phyloP scores from a whole-genome alignment of 2,113 vertebrate species.

The Percina caprodes region DNA sequence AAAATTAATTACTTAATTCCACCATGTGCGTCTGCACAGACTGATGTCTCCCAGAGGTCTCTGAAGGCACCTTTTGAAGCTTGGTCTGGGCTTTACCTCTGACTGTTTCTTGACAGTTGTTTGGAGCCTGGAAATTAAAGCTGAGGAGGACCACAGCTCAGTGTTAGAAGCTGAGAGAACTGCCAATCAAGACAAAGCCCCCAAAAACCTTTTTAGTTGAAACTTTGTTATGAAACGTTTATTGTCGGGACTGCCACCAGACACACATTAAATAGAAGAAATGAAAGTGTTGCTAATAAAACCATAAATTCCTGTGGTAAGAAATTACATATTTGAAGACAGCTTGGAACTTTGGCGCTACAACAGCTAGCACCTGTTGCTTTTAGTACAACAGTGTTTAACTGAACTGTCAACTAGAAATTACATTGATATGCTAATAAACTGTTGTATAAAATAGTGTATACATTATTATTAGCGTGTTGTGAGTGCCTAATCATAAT shows the following conservation, averaged over 20 bases:
- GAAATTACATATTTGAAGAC: neutral
- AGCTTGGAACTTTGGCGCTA: neutral
- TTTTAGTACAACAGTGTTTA: neutral
- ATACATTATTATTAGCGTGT: too few relatives aligned
- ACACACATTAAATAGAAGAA: slow-evolving; percentile 15
- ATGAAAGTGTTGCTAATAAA: slow-evolving; percentile 13
- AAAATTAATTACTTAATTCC: slow-evolving; percentile 43
- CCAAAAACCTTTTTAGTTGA: neutral
- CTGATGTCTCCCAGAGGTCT: neutral
- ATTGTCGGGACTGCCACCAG: neutral
- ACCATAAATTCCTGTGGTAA: slow-evolving; percentile 10
- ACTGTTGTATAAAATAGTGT: too few relatives aligned
- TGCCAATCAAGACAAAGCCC: neutral
- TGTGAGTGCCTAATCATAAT: too few relatives aligned
- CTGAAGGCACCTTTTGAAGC: neutral
- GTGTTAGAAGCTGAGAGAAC: neutral
- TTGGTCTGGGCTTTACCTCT: neutral
- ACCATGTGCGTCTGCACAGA: neutral
- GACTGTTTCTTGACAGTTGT: neutral
- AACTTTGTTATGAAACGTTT: slow-evolving; percentile 7
- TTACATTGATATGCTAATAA: neutral
- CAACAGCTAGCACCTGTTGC: neutral
- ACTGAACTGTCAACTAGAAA: neutral
- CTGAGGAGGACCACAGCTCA: neutral
- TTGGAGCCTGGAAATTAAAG: neutral